Evolutionary conservation across 2,113 vertebrate genomes (phyloP).

Genomic region (Pao palembangensis): DNA sequence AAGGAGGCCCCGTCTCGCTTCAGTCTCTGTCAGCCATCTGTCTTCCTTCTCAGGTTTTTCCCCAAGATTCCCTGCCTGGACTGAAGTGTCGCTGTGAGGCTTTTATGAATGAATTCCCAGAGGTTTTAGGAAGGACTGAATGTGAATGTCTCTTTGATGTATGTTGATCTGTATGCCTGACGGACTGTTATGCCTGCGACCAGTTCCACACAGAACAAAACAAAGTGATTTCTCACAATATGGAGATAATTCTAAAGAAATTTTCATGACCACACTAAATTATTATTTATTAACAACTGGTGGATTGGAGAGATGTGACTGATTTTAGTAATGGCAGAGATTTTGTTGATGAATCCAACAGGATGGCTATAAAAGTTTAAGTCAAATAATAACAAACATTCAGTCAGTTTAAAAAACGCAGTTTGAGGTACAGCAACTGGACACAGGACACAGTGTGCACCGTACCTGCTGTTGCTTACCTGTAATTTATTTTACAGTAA

Average conservation of each 20-base stretch:
- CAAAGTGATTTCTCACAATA: not conserved
- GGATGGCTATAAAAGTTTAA: not conserved
- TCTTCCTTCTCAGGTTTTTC: constrained; percentile 20
- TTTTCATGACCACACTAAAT: not conserved
- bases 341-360: no score
- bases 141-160: constrained; percentile 10
- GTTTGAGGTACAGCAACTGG: no score
- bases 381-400: not conserved
- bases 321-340: not conserved
- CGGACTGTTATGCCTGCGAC: not conserved
- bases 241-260: not conserved
- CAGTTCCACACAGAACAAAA: constrained; percentile 2
- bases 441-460: no score
- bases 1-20: no score
- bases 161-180: constrained; percentile 7
- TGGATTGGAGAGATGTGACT: not conserved
- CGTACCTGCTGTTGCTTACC: no score
- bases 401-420: no score
- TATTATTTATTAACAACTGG: not conserved
- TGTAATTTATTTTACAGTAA: no score
- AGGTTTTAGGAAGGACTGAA: constrained; percentile 17
- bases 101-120: constrained; percentile 22
- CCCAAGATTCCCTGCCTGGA: constrained; percentile 5
- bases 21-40: constrained; percentile 17
- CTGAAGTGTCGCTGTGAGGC: constrained; percentile 8